These are phyloP conservation scores for Pocillopora grandis DNA, from an alignment of 92 coral and sea anemone genomes.

Conservation along the genomic window DNA sequence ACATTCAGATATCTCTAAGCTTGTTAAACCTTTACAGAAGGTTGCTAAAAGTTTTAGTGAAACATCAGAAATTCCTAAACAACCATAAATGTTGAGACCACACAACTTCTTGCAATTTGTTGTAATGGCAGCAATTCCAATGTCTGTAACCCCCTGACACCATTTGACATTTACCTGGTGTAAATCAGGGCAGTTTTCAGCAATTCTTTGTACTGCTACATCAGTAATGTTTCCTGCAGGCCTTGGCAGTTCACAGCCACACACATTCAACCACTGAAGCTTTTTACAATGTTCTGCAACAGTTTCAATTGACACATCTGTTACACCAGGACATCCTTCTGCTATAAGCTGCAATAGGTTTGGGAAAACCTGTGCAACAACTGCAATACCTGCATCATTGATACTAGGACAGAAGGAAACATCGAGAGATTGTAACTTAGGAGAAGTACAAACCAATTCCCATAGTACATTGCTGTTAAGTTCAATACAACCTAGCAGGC, in stretches of 20 bases:
- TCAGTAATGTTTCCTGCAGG: conserved; percentile 82
- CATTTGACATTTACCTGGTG: conserved; percentile 64
- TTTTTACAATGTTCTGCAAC: conserved; percentile 65
- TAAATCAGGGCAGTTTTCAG: conserved; percentile 59
- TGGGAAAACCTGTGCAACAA: conserved; percentile 70
- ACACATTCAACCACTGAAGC: conserved; percentile 68
- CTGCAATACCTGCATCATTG: conserved; percentile 64
- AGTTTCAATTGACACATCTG: conserved; percentile 73
- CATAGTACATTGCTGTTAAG: conserved; percentile 46
- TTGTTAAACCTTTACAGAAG: conserved; percentile 52
- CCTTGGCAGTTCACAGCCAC: conserved; percentile 79
- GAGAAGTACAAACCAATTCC: conserved; percentile 39
- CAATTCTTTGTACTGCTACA: conserved; percentile 75
- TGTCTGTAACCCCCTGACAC: conserved; percentile 83
- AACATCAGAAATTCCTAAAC: conserved; percentile 78
- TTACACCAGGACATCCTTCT: conserved; percentile 73
- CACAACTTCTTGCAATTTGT: conserved; percentile 61
- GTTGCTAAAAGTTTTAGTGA: conserved; percentile 70
- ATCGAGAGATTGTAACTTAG: conserved; percentile 52
- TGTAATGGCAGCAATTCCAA: conserved; percentile 71
- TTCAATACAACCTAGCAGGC: conserved; percentile 61
- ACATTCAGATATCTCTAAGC: conserved; percentile 72
- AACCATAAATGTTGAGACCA: conserved; percentile 76
- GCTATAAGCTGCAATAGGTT: conserved; percentile 61
- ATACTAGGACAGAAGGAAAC: conserved; percentile 78